These are phyloP conservation scores for Cirrhinus molitorella DNA, from an alignment of 2,797 vertebrate genomes.

Conservation along the genomic window DNA sequence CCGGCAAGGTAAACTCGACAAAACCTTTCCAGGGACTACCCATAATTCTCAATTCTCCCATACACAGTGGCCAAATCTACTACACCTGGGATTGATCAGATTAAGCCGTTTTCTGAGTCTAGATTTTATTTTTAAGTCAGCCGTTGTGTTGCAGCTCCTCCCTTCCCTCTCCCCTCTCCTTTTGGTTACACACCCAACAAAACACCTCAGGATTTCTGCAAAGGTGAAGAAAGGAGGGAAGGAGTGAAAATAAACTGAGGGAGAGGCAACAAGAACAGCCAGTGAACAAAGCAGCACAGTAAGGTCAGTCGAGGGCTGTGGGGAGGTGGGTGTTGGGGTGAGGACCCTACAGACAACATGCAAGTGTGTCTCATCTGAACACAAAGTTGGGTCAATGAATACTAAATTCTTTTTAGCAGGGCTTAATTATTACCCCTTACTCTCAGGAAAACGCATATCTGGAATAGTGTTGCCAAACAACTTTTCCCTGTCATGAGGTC, in stretches of 20 bases:
- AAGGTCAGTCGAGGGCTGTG: conserved; percentile 61
- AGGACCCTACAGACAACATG: conserved; percentile 35
- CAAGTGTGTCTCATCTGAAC: neutral
- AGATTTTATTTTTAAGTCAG: conserved; percentile 37
- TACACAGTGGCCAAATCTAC: conserved; percentile 55
- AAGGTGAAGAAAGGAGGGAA: conserved; percentile 79
- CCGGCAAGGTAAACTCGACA: conserved; percentile 84
- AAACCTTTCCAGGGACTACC: conserved; percentile 87
- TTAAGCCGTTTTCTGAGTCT: conserved; percentile 53
- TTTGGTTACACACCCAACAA: conserved; percentile 77
- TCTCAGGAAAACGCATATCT: neutral
- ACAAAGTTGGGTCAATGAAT: neutral
- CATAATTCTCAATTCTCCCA: conserved; percentile 85
- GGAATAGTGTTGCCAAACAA: neutral
- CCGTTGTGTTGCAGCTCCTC: conserved; percentile 46
- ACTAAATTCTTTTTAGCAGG: neutral
- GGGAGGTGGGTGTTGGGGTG: conserved; percentile 56
- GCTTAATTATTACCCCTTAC: neutral
- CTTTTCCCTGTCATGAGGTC: neutral
- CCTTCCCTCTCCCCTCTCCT: conserved; percentile 61
- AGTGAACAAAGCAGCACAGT: conserved; percentile 74
- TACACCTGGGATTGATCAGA: conserved; percentile 54
- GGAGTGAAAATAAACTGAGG: conserved; percentile 56
- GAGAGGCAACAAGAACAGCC: conserved; percentile 79
- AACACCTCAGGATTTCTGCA: conserved; percentile 84